Base-by-base conservation (phyloP, 2,888 invertebrate species). In the Xestobium rufovillosum region DNA sequence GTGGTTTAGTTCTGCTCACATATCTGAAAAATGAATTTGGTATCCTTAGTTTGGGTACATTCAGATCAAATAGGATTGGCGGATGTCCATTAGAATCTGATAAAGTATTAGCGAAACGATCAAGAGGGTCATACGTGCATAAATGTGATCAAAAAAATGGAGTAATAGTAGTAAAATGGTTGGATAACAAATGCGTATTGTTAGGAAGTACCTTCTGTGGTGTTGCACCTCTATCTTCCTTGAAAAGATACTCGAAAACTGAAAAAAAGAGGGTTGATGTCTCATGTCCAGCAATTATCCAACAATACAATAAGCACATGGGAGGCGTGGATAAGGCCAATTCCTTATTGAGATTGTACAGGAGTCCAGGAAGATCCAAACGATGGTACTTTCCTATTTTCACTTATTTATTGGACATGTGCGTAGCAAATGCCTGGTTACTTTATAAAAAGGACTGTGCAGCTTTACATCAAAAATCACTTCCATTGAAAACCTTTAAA, bases 121-220 rank as follows among this genome's bases (percentile, higher is more conserved):
- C 25, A 15, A 31, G 37, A 23, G 37, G 37, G n/a, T 11, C 15
- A 4, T 37, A 3, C 30, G 32, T n/a, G 8, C 28, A 35, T 25
- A 32, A 16, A 17, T n/a, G 26, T 15, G 26, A 32, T 11, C 10
- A 3, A 3, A 14, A 31, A 4, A 8, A 23, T 12, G 31, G 27
- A 14, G 16, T 39, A 10, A 39, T 47, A 30, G 25, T 44, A n/a
- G 31, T 44, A 11, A 46, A 44, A 36, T 46, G 40, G 37, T 23
- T 23, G 3, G 44, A 46, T 19, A 46, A 27, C 28, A 44, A 42
- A 42, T 27, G 35, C 31, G 43, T 40, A 12, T 33, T 43, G 14
- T 30, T 45, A 14, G 42, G 41, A n/a, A 45, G 42, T 36, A 47
- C 40, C 15, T 10, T 36, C 13, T 31, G 32, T 15, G 43, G 36